Conservation (phyloP, 1,140 invertebrate species). For the Kradibia gibbosae region DNA sequence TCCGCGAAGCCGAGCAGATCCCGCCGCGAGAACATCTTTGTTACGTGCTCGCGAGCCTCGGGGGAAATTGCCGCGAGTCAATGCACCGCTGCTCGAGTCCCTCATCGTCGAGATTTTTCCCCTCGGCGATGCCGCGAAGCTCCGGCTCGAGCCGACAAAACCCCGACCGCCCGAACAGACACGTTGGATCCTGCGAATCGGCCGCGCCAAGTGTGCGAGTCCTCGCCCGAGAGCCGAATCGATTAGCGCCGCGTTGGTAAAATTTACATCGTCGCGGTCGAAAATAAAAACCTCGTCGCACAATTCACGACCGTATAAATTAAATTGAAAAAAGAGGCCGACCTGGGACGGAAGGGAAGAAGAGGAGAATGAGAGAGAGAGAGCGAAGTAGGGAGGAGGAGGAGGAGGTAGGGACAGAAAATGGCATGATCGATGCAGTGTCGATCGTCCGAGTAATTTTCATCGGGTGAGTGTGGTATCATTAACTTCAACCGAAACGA, state of each 20-base stretch:
- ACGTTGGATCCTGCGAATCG: too few species aligned
- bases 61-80: slow-evolving; percentile 23
- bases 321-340: too few species aligned
- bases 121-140: background rate
- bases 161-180: too few species aligned
- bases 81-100: slow-evolving; percentile 3
- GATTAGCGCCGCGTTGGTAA: background rate
- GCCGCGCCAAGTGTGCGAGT: too few species aligned
- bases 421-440: background rate
- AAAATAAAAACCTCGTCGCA: background rate
- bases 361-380: slow-evolving; percentile 9
- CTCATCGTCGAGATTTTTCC: background rate
- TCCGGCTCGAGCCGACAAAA: background rate
- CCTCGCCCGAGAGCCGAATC: background rate
- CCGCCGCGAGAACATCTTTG: slow-evolving; percentile 32
- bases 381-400: too few species aligned
- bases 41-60: background rate
- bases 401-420: background rate
- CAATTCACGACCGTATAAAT: background rate
- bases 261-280: background rate
- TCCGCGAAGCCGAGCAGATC: slow-evolving; percentile 23
- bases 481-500: background rate
- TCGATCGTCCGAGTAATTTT: background rate
- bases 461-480: background rate
- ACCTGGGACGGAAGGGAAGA: background rate